Base-by-base conservation (phyloP, 2,113 vertebrate genomes). In the Halichoeres trimaculatus region DNA sequence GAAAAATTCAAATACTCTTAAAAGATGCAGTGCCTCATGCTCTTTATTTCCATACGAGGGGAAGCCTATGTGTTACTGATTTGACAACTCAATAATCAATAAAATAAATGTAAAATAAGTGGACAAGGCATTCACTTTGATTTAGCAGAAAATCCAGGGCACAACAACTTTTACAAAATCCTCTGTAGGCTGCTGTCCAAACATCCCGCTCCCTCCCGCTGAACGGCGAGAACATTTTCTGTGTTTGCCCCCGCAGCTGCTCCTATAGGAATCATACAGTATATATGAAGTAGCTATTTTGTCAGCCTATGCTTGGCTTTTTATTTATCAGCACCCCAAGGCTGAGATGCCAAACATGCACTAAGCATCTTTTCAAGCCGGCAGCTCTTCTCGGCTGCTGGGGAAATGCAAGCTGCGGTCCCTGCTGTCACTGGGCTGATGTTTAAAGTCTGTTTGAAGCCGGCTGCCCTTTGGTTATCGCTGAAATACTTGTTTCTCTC, bases 381-480 rank as follows among this genome's bases (percentile, higher is more conserved):
- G 65, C 63, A 81, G 83, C 69, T 83, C 59, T 43, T 9, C 48
- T 47, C 71, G 35, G 76, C 78, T 81, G 75, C 69, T 65, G 56
- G 67, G 61, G 61, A 78, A 81, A 80, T 59, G 78, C 53, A 52
- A 59, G 74, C 58, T 17, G 66, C 23, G 66, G 81, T 81, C 69
- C 77, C 77, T 76, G 76, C 83, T 86, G 85, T 83, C 76, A 66
- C 70, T 76, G 26, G 43, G 74, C 77, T 85, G 59, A 58, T 69
- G 65, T 43, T 71, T 67, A 77, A 83, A 70, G 64, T 83, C 68
- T 66, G 58, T 84, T 87, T 78, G 67, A 86, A 84, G 81, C 68
- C 76, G 54, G 45, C 22, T 30, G 5, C 52, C 67, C 61, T 78
- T 83, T 78, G 65, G 76, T 77, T 83, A 30, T 73, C 56, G 62